phyloP scores from a whole-genome alignment of 2,888 invertebrate species.

The Thecophora atra region DNA sequence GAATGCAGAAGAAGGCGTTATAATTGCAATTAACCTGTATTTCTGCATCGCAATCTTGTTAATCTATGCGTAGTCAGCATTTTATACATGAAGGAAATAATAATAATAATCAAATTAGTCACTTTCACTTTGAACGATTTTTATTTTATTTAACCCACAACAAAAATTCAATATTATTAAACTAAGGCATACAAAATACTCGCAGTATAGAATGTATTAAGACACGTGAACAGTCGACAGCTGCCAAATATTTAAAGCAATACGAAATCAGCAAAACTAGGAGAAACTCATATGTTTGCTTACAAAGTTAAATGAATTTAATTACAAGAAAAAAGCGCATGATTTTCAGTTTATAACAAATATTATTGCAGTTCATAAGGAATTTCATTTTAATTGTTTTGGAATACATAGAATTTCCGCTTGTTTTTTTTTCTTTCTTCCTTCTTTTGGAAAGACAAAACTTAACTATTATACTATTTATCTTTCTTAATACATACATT shows the following conservation, averaged over 20 bases:
- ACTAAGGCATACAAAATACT: no score
- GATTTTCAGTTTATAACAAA: neutral
- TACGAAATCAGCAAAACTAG: neutral
- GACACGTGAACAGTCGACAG: neutral
- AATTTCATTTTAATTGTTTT: neutral
- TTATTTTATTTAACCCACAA: neutral
- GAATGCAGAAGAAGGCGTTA: no score
- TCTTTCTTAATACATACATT: neutral
- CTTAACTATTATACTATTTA: neutral
- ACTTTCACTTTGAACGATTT: no score
- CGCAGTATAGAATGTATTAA: no score
- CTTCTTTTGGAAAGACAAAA: neutral
- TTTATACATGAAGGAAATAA: no score
- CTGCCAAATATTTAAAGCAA: neutral
- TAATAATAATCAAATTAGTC: no score
- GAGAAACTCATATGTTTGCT: neutral
- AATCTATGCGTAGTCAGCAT: no score
- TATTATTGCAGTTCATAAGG: neutral
- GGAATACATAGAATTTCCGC: neutral
- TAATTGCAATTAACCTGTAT: no score
- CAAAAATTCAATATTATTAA: neutral
- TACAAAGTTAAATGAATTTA: neutral
- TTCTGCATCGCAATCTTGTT: no score
- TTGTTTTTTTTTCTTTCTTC: constrained; percentile 6
- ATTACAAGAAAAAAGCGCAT: neutral